Conservation (phyloP, 2,113 vertebrate species). For the Neolamprologus longior region DNA sequence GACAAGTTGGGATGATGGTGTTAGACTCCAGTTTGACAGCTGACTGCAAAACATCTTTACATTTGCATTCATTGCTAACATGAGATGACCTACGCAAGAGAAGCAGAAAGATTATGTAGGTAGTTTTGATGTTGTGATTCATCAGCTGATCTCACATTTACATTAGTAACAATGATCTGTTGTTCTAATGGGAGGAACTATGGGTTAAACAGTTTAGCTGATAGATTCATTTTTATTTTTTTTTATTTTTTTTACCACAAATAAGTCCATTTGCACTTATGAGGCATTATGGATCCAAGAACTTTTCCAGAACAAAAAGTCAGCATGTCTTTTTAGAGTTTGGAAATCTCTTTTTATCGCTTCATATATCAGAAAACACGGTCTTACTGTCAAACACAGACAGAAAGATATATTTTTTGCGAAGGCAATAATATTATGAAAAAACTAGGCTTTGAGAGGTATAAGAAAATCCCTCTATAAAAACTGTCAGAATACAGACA, state of each 20-base stretch:
- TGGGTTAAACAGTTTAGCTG: not conserved
- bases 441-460: not conserved
- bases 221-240: not conserved
- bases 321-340: not conserved
- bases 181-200: not conserved
- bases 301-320: not conserved
- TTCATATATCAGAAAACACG: not conserved
- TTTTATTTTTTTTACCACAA: not conserved
- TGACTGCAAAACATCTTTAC: not conserved
- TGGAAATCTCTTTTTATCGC: not conserved
- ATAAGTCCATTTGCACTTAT: not conserved
- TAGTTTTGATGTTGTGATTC: not conserved
- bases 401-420: not conserved
- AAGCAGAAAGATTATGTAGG: not conserved
- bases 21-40: not conserved
- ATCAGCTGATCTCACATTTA: not conserved
- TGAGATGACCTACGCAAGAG: not conserved
- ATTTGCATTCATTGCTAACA: not conserved
- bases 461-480: not conserved
- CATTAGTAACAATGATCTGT: not conserved
- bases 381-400: not conserved
- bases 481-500: not conserved
- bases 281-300: not conserved
- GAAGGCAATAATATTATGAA: not conserved
- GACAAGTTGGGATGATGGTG: not conserved